phyloP scores from a whole-genome alignment of 2,113 vertebrate genomes.

The Mungos mungo region DNA sequence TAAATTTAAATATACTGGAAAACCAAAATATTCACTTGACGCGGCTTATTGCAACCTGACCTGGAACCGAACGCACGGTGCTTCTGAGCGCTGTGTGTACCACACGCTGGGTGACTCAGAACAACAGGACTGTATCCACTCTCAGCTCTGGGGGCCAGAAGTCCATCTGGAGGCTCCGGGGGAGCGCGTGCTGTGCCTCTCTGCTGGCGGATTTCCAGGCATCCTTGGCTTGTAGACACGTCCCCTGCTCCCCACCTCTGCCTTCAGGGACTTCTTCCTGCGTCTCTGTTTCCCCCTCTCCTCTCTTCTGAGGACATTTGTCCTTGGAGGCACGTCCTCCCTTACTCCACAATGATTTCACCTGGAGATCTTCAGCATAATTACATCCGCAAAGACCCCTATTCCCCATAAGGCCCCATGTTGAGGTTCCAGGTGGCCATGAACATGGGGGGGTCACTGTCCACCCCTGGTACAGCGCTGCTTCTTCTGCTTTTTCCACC shows the following conservation, averaged over 20 bases:
- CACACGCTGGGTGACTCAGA: no score
- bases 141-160: not conserved
- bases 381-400: not conserved
- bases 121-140: not conserved
- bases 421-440: not conserved
- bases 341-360: not conserved
- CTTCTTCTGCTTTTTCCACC: not conserved
- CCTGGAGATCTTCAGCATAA: not conserved
- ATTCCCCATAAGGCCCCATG: not conserved
- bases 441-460: not conserved
- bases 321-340: no score
- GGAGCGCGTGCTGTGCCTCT: not conserved
- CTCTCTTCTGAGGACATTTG: not conserved
- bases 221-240: fast-evolving
- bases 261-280: not conserved
- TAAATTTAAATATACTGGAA: not conserved
- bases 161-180: not conserved
- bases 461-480: not conserved
- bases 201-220: not conserved
- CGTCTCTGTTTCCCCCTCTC: not conserved
- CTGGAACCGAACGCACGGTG: not conserved
- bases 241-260: not conserved
- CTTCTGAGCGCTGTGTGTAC: not conserved
- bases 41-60: not conserved
- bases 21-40: not conserved